Percentiles rank a stretch among this genome's conserved stretches.
Evolutionary conservation across 2,888 invertebrate species (phyloP).

Genomic region (Coronaproctus castanopsis): DNA sequence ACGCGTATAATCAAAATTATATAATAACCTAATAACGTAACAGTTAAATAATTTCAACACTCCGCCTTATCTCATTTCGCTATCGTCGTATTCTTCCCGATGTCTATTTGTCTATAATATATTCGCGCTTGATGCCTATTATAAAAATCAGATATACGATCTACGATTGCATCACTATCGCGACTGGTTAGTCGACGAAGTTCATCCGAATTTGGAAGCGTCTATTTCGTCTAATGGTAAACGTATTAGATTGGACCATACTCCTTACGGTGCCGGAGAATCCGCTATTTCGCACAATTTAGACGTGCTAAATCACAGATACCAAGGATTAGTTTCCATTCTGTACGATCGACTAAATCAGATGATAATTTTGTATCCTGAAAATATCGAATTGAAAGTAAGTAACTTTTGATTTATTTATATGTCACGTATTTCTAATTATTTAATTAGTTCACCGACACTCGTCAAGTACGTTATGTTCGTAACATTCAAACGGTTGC

Average conservation of each 20-base stretch:
- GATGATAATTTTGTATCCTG: conserved; percentile 44
- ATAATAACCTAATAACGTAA: too few species aligned
- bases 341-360: conserved; percentile 47
- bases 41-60: too few species aligned
- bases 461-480: too few species aligned
- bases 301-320: conserved; percentile 59
- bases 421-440: not conserved
- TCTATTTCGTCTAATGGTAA: conserved; percentile 27
- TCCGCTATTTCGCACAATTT: conserved; percentile 55
- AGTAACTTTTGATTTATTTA: conserved; percentile 23
- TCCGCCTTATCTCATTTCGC: too few species aligned
- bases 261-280: conserved; percentile 31
- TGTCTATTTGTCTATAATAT: too few species aligned
- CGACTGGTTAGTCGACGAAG: conserved; percentile 59
- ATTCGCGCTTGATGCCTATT: too few species aligned
- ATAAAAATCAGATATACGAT: conserved; percentile 65
- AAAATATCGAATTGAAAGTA: conserved; percentile 56
- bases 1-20: too few species aligned
- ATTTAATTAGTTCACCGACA: too few species aligned
- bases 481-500: too few species aligned
- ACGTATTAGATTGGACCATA: conserved; percentile 23
- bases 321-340: conserved; percentile 46
- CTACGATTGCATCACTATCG: conserved; percentile 65
- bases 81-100: too few species aligned
- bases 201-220: conserved; percentile 58